phyloP scores from a whole-genome alignment of 2,113 vertebrate species.

The Eptesicus fuscus region DNA sequence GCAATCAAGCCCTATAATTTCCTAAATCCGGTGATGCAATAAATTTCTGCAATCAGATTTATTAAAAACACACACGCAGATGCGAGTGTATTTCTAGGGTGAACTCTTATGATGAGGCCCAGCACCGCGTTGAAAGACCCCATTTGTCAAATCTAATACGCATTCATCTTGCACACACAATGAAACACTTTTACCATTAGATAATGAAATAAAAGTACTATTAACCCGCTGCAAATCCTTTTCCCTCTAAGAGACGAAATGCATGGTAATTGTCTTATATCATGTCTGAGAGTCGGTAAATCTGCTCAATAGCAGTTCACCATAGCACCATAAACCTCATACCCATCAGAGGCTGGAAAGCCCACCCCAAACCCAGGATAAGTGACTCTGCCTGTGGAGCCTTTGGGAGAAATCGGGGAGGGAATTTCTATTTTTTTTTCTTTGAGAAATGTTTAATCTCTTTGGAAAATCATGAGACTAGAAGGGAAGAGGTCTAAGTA shows the following conservation, averaged over 20 bases:
- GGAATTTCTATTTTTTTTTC: not conserved
- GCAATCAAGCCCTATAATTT: slow-evolving; percentile 74
- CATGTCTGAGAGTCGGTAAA: slow-evolving; percentile 43
- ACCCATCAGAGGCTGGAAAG: not conserved
- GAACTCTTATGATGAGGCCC: slow-evolving; percentile 68
- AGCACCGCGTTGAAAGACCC: slow-evolving; percentile 50
- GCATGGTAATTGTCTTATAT: slow-evolving; percentile 48
- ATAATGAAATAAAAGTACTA: slow-evolving; percentile 77
- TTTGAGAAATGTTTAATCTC: slow-evolving; percentile 1
- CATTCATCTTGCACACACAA: slow-evolving; percentile 73
- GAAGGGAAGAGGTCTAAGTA: not conserved
- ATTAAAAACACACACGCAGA: slow-evolving; percentile 71
- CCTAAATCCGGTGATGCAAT: slow-evolving; percentile 74
- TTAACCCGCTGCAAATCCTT: slow-evolving; percentile 73
- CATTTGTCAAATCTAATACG: slow-evolving; percentile 70
- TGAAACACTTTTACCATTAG: slow-evolving; percentile 73
- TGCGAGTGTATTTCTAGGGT: slow-evolving; percentile 66
- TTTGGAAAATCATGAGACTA: not conserved
- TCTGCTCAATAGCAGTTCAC: slow-evolving; percentile 42
- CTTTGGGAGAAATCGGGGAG: not conserved
- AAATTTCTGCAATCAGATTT: slow-evolving; percentile 76
- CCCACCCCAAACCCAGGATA: not conserved
- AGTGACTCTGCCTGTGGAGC: not conserved
- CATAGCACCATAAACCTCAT: not conserved
- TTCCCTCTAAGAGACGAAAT: slow-evolving; percentile 56